phyloP scores from a whole-genome alignment of 2,888 invertebrate species.

The Dryococelus australis region DNA sequence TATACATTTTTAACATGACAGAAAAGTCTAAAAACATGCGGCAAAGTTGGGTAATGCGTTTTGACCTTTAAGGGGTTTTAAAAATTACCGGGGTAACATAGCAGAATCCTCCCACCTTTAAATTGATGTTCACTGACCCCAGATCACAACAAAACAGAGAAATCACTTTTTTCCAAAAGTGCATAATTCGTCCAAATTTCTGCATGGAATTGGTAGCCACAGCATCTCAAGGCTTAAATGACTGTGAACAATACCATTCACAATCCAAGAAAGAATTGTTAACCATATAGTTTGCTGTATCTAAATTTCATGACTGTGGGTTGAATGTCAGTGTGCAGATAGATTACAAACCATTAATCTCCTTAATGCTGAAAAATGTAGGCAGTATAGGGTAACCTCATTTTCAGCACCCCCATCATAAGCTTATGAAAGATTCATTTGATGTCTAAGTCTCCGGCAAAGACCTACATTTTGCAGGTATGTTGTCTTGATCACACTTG shows the following conservation, averaged over 20 bases:
- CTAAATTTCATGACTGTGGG: not conserved
- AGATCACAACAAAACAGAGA: not conserved
- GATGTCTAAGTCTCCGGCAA: not conserved
- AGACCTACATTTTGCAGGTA: not conserved
- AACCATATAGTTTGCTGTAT: not conserved
- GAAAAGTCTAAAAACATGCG: conserved; percentile 1
- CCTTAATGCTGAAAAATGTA: not conserved
- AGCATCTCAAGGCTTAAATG: not conserved
- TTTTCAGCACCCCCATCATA: not conserved
- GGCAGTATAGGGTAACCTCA: not conserved
- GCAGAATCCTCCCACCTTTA: not conserved
- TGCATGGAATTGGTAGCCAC: not conserved
- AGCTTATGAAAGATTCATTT: not conserved
- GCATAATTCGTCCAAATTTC: not conserved
- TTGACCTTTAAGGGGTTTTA: conserved; percentile 13
- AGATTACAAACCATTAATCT: not conserved
- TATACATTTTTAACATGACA: not conserved
- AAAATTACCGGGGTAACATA: not conserved
- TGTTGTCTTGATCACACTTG: not conserved
- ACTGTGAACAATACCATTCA: not conserved
- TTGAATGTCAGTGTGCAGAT: not conserved
- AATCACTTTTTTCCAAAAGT: conserved; percentile 3
- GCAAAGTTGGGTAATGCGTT: not conserved
- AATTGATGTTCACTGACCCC: not conserved
- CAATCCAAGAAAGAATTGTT: not conserved